Conservation (phyloP, 2,113 vertebrate genomes). For the Pagrus major region DNA sequence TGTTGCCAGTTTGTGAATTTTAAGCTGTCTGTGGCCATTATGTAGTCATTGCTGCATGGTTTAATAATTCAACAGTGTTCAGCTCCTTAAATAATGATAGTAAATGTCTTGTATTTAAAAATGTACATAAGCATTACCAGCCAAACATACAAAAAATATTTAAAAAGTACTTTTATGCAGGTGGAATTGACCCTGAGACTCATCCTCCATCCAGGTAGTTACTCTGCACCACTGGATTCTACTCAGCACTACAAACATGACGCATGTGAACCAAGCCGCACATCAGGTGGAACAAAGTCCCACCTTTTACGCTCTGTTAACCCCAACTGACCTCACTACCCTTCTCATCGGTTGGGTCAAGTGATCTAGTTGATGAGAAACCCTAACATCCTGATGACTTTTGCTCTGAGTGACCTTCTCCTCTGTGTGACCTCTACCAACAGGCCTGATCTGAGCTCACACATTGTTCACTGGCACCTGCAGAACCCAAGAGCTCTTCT, state of each 20-base stretch:
- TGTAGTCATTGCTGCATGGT: background rate
- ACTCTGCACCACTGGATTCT: background rate
- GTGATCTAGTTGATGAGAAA: constrained; percentile 27
- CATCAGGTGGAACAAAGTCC: background rate
- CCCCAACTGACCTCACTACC: background rate
- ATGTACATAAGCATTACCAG: too few species aligned
- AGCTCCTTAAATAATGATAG: too few species aligned
- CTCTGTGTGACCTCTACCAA: constrained; percentile 29
- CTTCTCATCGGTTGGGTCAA: constrained; percentile 6
- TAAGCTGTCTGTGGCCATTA: background rate
- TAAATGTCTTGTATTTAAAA: too few species aligned
- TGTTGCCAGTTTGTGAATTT: background rate
- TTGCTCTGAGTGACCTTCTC: constrained; percentile 41
- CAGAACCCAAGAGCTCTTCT: constrained; percentile 39
- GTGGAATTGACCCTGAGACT: too few species aligned
- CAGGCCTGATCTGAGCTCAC: constrained; percentile 20
- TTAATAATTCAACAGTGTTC: background rate
- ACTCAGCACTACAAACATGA: background rate
- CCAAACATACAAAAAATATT: too few species aligned
- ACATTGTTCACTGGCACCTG: constrained; percentile 7
- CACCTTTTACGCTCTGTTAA: background rate
- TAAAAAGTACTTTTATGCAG: too few species aligned
- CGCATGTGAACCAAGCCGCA: background rate
- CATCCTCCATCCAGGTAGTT: too few species aligned
- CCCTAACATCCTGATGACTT: background rate